phyloP scores from a whole-genome alignment of 2,888 invertebrate species.

The Oxystoma pomonae region DNA sequence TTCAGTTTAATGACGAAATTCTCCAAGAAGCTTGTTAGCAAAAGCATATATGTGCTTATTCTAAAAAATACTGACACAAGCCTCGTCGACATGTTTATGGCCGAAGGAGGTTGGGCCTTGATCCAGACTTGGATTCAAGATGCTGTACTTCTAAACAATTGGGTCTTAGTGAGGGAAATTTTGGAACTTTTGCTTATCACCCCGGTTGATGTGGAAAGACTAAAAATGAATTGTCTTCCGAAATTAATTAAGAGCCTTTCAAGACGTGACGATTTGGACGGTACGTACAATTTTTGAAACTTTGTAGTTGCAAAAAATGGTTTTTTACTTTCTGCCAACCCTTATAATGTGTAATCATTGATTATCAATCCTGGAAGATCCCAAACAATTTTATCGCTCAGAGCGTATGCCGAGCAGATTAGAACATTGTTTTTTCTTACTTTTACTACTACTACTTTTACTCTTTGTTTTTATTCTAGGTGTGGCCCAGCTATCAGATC shows the following conservation, averaged over 20 bases:
- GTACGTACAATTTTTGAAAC: too few relatives aligned
- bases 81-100: conserved; percentile 83
- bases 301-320: too few relatives aligned
- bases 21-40: conserved; percentile 91
- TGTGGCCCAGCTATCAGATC: conserved; percentile 59
- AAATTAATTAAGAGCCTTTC: conserved; percentile 86
- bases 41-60: conserved; percentile 93
- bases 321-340: too few relatives aligned
- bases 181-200: conserved; percentile 79
- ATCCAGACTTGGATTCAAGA: conserved; percentile 89
- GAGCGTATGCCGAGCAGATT: too few relatives aligned
- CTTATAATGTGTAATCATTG: too few relatives aligned
- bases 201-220: conserved; percentile 85
- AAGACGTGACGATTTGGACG: conserved; percentile 75
- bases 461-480: conserved; percentile 22
- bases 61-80: conserved; percentile 81
- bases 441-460: too few relatives aligned
- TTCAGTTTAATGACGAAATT: conserved; percentile 90
- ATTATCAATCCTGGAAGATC: too few relatives aligned
- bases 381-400: too few relatives aligned
- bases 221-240: conserved; percentile 89
- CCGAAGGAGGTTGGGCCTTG: conserved; percentile 87
- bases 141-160: conserved; percentile 77
- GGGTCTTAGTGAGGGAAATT: conserved; percentile 82
- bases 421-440: conserved; percentile 12